Base-by-base conservation (phyloP, 1,140 invertebrate genomes). In the Brachionus sp. region DNA sequence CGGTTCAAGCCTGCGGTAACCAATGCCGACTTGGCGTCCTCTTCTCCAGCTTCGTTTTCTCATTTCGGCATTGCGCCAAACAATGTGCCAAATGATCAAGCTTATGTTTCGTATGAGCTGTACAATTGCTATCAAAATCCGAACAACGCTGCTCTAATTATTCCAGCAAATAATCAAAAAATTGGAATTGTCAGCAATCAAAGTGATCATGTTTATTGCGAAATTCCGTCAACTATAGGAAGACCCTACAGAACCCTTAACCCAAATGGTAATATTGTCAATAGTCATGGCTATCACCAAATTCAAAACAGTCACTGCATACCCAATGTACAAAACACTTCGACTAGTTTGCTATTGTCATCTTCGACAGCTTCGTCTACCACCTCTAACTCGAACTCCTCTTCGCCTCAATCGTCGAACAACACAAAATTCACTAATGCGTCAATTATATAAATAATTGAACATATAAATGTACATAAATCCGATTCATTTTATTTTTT, bases 251-350 rank as follows among this genome's bases (percentile, higher is more conserved):
- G 66, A 70, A 70, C 66, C 1, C 37, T 70, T 1, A 70, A 70
- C 37, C 66, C 37, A 16, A 37, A 70, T 70, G 66, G 33, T 19
- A 70, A 70, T 70, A 16, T 39, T 70, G 6, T 16, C 33, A 70
- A 37, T 70, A 70, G 64, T 66, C 64, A 70, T 70, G 33, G 33
- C 13, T 70, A 70, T 70, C 29, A 70, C 37, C 66, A 70, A 42
- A 70, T 70, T 37, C 66, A 70, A 75, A 75, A 75, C 70, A 75
- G 70, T 75, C 70, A 75, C 19, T 68, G 64, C 50, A 37, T 70
- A 70, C 35, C 35, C 42, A 37, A 70, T 70, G 29, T 39, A 44
- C 66, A 70, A 70, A 42, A 70, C 12, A 70, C 66, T 19, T 70
- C 66, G 66, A 70, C 66, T 39, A 70, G 66, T 10, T 70, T 70